phyloP scores from a whole-genome alignment of 2,888 invertebrate species.

The Oligia strigilis region DNA sequence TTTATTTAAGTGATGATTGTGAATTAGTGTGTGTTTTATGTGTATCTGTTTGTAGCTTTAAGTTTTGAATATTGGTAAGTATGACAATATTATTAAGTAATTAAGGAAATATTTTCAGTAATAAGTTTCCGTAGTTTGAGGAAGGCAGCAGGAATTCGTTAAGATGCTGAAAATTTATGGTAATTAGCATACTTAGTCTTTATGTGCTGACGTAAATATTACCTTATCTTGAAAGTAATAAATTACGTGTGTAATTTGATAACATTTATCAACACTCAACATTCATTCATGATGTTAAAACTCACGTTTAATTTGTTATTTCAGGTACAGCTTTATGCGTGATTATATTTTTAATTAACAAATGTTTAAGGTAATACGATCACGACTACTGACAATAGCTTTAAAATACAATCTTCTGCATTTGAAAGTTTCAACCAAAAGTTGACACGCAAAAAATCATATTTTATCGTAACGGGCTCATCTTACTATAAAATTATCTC shows the following conservation, averaged over 20 bases:
- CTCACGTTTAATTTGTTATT: not conserved
- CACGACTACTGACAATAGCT: not conserved
- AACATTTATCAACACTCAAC: slow-evolving; percentile 42
- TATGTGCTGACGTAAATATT: slow-evolving; percentile 33
- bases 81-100: slow-evolving; percentile 17
- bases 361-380: not conserved
- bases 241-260: slow-evolving; percentile 46
- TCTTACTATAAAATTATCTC: slow-evolving; percentile 8
- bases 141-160: slow-evolving; percentile 17
- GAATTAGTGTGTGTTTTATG: slow-evolving; percentile 57
- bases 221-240: slow-evolving; percentile 48
- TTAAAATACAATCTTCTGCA: not conserved
- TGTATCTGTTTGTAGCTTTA: slow-evolving; percentile 49
- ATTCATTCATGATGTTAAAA: slow-evolving; percentile 17
- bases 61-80: slow-evolving; percentile 66
- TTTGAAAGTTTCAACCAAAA: not conserved
- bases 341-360: not conserved
- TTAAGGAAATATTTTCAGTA: slow-evolving; percentile 20
- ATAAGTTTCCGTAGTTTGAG: slow-evolving; percentile 13
- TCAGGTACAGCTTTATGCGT: not conserved
- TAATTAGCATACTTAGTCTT: slow-evolving; percentile 31
- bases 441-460: not conserved
- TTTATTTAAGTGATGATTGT: slow-evolving; percentile 61
- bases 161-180: slow-evolving; percentile 25
- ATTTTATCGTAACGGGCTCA: not conserved